Percentiles rank a stretch among this genome's conserved stretches.
Conservation (phyloP, 2,113 vertebrate species). For the Chrysemys picta region DNA sequence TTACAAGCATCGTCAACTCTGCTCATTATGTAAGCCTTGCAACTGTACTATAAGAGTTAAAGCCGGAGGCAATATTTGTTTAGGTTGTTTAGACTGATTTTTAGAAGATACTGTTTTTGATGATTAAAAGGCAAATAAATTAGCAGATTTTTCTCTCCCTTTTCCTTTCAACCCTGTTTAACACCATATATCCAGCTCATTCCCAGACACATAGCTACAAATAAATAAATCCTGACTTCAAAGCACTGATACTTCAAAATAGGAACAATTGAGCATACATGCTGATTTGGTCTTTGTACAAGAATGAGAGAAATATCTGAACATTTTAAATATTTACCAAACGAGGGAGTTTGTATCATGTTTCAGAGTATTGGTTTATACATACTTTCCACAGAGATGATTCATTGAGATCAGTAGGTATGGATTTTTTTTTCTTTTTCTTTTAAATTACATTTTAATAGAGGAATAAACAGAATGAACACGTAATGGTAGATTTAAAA, state of each 20-base stretch:
- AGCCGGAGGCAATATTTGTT: constrained; percentile 36
- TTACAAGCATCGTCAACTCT: constrained; percentile 31
- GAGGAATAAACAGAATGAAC: constrained; percentile 54
- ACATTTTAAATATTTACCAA: constrained; percentile 68
- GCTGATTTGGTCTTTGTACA: constrained; percentile 27
- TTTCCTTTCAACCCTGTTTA: constrained; percentile 29
- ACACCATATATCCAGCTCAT: constrained; percentile 24
- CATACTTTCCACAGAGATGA: constrained; percentile 36
- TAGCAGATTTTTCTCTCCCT: constrained; percentile 7
- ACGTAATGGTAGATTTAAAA: constrained; percentile 38
- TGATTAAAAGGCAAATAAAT: constrained; percentile 48
- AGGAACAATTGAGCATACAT: constrained; percentile 8
- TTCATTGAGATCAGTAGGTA: constrained; percentile 29
- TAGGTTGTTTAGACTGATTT: constrained; percentile 43
- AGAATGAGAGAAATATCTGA: constrained; percentile 46
- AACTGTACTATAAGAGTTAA: constrained; percentile 21
- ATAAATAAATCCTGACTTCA: constrained; percentile 41
- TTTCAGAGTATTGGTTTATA: constrained; percentile 28
- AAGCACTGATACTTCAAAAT: constrained; percentile 42
- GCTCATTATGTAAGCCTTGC: constrained; percentile 45
- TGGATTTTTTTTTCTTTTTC: constrained; percentile 55
- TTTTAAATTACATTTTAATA: constrained; percentile 67
- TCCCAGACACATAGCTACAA: constrained; percentile 47
- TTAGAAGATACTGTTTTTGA: constrained; percentile 48
- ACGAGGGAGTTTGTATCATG: neutral